Conservation (phyloP, 35 echinoderm and acorn worm genomes). For the Apostichopus californicus region DNA sequence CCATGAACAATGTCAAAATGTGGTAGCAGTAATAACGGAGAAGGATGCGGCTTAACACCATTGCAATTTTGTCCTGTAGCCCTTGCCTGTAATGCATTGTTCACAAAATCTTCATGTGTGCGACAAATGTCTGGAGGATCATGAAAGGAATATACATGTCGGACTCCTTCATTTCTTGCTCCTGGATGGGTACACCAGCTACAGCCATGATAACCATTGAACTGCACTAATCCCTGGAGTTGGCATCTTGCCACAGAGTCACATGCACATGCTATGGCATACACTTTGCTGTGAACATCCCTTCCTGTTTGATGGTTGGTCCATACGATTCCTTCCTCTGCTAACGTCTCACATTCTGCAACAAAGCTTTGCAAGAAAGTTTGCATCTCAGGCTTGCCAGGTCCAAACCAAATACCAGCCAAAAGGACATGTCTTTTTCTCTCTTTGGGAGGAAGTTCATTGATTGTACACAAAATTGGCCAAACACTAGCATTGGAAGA, state of each 20-base stretch:
- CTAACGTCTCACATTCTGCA: not conserved
- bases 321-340: not conserved
- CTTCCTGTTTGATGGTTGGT: not conserved
- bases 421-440: conserved; percentile 24
- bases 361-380: conserved; percentile 40
- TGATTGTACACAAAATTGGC: conserved; percentile 55
- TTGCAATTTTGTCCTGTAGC: not conserved
- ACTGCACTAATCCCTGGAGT: conserved; percentile 1
- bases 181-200: conserved; percentile 43
- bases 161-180: not conserved
- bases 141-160: not conserved
- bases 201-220: conserved; percentile 41
- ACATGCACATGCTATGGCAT: conserved; percentile 39
- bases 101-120: not conserved
- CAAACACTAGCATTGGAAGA: conserved; percentile 27
- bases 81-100: not conserved
- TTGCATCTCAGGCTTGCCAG: conserved; percentile 43
- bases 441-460: conserved; percentile 44
- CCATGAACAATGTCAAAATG: conserved; percentile 42
- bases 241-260: conserved; percentile 41
- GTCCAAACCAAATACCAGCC: conserved; percentile 46
- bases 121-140: not conserved
- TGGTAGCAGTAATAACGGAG: not conserved
- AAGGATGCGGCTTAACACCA: not conserved
- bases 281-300: not conserved